phyloP scores from a whole-genome alignment of 2,113 vertebrate genomes.

The Neopipo cinnamomea region DNA sequence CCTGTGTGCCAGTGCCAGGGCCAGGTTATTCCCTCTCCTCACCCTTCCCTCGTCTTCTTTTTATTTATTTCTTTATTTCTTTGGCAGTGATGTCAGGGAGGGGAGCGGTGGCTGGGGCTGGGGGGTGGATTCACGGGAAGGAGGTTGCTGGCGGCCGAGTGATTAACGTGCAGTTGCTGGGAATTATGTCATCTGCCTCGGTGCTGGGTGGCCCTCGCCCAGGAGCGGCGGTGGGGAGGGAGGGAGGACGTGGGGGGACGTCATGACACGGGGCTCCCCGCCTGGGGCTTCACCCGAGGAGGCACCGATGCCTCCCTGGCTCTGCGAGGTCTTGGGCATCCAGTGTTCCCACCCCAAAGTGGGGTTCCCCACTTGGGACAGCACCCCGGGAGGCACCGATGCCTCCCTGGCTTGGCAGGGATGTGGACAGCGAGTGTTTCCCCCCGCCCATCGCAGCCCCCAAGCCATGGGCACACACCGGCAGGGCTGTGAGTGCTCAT shows the following conservation, averaged over 20 bases:
- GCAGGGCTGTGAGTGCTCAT: neutral
- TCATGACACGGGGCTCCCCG: neutral
- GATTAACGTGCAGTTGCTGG: slow-evolving; percentile 38
- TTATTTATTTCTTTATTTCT: neutral
- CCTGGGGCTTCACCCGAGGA: neutral
- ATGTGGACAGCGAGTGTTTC: fast-evolving
- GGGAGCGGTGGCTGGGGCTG: neutral
- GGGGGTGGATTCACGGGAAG: neutral
- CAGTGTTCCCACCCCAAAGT: fast-evolving
- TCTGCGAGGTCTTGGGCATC: fast-evolving
- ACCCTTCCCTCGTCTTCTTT: neutral
- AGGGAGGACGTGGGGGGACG: neutral
- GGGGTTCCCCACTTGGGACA: neutral
- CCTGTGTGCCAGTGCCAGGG: neutral
- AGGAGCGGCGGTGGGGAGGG: neutral
- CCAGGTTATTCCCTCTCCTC: neutral
- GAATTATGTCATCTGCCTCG: slow-evolving; percentile 63
- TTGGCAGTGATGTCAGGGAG: neutral
- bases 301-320: neutral
- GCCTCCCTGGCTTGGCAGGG: neutral
- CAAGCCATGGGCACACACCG: neutral
- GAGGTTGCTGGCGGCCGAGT: slow-evolving; percentile 2
- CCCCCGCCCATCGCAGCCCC: neutral
- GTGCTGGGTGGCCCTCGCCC: slow-evolving; percentile 32
- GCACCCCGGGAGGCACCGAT: neutral